Evolutionary conservation across 2,113 vertebrate species (phyloP), one percentile per base, ranked within the genome.

Genomic region (Amblyornis subalaris): DNA sequence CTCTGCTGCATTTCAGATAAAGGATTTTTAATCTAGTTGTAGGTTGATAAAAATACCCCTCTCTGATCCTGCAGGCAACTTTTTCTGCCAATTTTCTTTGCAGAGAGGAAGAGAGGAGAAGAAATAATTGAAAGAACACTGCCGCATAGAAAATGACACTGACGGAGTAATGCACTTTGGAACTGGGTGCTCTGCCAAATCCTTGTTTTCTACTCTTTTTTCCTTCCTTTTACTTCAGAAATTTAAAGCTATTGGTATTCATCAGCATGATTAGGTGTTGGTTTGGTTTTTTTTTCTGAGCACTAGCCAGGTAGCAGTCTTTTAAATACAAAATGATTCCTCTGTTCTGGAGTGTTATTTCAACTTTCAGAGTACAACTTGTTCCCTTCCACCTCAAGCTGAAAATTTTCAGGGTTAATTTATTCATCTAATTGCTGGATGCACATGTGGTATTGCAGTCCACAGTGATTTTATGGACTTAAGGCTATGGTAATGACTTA

Each of bases 1-100:
- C 91, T 97, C 93, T 96, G 97, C 97, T 97, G 96, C 96, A 96
- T 97, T 97, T 93, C 97, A 95, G 95, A 98, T 97, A 96, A 96
- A 97, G 90, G 70, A 91, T 96, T 96, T 97, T 97, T 97, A 97
- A 97, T 98, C 96, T 97, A 95, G 91, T 96, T 91, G 80, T 95
- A 97, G 93, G 93, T 85, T 96, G 97, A 95, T 97, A 97, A 96
- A 97, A 98, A 98, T 89, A 95, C 91, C 94, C 95, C 92, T 96
- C 85, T 97, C 97, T 94, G 93, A 97, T 96, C 97, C 97, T 95
- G 97, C 96, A 96, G 97, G 95, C 97, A 96, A 97, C 94, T 95
- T 96, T 95, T 95, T 94, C 95, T 97, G 95, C 96, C 96, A 95
- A 97, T 98, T 97, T 97, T 96, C 97, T 97, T 96, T 96, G 93